A percentile compares a stretch with the other conserved stretches of the same genome.
phyloP scores from a whole-genome alignment of 2,888 invertebrate genomes.

The Yponomeuta cagnagella region DNA sequence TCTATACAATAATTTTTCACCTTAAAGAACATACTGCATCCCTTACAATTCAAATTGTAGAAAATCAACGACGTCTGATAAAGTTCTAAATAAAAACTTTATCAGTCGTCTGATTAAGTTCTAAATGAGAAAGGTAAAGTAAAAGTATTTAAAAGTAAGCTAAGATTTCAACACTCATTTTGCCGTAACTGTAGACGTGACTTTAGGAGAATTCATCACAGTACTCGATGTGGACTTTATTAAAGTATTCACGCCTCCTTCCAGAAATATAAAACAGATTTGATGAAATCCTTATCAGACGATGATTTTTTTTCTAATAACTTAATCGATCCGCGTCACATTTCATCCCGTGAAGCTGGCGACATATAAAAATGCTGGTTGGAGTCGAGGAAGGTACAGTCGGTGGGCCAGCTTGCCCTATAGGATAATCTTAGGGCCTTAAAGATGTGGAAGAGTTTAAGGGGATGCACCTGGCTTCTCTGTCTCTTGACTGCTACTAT shows the following conservation, averaged over 20 bases:
- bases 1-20: too few relatives aligned
- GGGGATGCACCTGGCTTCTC: constrained; percentile 27
- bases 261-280: constrained; percentile 24
- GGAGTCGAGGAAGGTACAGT: constrained; percentile 35
- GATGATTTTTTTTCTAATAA: constrained; percentile 41
- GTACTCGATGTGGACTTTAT: not conserved
- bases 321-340: constrained; percentile 47
- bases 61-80: too few relatives aligned
- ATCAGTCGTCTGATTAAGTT: too few relatives aligned
- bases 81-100: too few relatives aligned
- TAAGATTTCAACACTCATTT: too few relatives aligned
- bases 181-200: not conserved
- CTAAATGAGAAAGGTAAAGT: too few relatives aligned
- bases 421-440: constrained; percentile 19
- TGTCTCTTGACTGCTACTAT: constrained; percentile 24
- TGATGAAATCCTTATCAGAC: constrained; percentile 34
- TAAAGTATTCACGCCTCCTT: constrained; percentile 10
- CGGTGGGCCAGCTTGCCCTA: constrained; percentile 33
- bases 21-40: too few relatives aligned
- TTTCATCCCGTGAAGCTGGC: constrained; percentile 43
- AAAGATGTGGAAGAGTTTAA: constrained; percentile 29
- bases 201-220: not conserved
- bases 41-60: too few relatives aligned
- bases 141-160: too few relatives aligned
- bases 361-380: constrained; percentile 41